Evolutionary conservation across 2,888 invertebrate genomes (phyloP).

Genomic region (Agrypnus murinus): DNA sequence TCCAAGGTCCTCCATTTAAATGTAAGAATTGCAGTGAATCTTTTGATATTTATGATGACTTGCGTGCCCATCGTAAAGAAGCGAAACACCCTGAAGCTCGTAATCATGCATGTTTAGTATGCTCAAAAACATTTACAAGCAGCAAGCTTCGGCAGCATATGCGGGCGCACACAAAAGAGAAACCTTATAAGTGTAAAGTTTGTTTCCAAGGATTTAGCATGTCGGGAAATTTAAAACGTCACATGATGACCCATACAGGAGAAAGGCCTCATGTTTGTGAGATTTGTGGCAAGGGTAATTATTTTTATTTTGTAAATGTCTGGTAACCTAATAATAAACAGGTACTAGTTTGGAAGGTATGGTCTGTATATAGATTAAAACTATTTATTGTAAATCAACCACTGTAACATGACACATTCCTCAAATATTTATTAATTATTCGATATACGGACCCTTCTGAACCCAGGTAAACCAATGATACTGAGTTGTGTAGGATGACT

Average conservation of each 20-base stretch:
- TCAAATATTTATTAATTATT: no score
- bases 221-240: slow-evolving; percentile 50
- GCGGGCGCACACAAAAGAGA: slow-evolving; percentile 67
- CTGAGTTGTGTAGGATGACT: no score
- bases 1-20: slow-evolving; percentile 28
- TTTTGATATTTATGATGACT: slow-evolving; percentile 12
- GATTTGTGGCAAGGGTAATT: slow-evolving; percentile 51
- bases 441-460: no score
- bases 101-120: slow-evolving; percentile 44
- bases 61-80: slow-evolving; percentile 34
- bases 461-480: no score
- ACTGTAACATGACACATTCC: no score
- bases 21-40: slow-evolving; percentile 30
- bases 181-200: slow-evolving; percentile 68
- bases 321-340: background rate
- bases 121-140: slow-evolving; percentile 45
- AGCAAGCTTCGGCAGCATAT: slow-evolving; percentile 59
- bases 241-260: slow-evolving; percentile 52
- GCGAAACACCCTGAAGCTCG: slow-evolving; percentile 37
- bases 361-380: no score
- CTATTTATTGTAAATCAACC: no score
- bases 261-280: slow-evolving; percentile 51
- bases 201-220: slow-evolving; percentile 65
- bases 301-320: background rate
- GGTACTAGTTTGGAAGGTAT: background rate